Conservation (phyloP, 1,140 invertebrate genomes). For the Pachypeltis micranthus region DNA sequence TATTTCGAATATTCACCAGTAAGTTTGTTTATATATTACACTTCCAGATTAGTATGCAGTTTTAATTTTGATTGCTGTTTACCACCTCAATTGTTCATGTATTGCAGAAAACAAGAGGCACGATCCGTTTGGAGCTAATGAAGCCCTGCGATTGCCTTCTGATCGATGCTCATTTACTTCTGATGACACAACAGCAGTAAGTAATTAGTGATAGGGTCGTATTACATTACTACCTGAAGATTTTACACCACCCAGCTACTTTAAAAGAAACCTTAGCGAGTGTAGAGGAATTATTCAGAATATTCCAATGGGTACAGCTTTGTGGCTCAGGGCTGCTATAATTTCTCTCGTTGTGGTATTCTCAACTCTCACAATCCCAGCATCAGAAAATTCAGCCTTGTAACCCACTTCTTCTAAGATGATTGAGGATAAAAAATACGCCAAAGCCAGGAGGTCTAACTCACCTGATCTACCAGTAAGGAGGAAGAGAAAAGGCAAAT, state of each 20-base stretch:
- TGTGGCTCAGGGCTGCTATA: neutral
- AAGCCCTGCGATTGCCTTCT: neutral
- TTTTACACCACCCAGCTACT: too few relatives aligned
- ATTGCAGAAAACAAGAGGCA: slow-evolving; percentile 3
- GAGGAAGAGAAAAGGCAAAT: too few relatives aligned
- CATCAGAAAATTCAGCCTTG: too few relatives aligned
- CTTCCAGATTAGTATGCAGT: neutral
- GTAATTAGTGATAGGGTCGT: neutral
- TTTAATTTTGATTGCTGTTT: neutral
- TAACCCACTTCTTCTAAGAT: too few relatives aligned
- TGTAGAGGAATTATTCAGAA: too few relatives aligned
- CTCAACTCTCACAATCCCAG: too few relatives aligned
- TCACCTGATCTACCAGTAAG: too few relatives aligned
- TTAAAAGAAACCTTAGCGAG: too few relatives aligned
- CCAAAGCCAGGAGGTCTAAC: too few relatives aligned
- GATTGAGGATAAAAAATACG: too few relatives aligned
- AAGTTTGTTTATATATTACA: neutral
- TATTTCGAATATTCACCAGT: slow-evolving; percentile 1
- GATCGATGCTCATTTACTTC: neutral
- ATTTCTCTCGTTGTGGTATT: neutral
- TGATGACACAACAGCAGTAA: neutral
- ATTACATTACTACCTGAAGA: neutral
- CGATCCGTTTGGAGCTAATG: neutral
- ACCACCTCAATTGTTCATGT: neutral
- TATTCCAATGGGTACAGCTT: too few relatives aligned